Evolutionary conservation across 2,113 vertebrate species (phyloP).

Genomic region (Poeciliopsis prolifica): DNA sequence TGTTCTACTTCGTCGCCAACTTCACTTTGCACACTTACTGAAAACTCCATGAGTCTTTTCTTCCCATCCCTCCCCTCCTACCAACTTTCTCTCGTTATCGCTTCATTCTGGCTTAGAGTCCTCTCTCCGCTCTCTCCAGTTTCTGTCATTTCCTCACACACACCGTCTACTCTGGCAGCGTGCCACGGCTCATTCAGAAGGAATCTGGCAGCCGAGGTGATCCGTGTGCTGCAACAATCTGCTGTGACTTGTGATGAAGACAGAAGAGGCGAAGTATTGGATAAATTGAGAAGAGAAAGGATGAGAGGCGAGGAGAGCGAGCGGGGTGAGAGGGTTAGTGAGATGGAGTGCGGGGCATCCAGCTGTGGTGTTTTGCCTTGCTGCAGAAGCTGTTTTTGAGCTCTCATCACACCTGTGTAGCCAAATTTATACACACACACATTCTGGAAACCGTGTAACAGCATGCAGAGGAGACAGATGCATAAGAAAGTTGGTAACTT

Average conservation of each 20-base stretch:
- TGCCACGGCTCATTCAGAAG: constrained; percentile 51
- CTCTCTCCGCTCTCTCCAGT: constrained; percentile 7
- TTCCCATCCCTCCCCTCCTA: background rate
- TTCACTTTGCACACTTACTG: constrained; percentile 16
- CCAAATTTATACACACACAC: constrained; percentile 59
- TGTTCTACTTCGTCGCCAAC: constrained; percentile 21
- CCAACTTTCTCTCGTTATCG: constrained; percentile 27
- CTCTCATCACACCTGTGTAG: constrained; percentile 72
- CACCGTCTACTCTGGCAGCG: constrained; percentile 27
- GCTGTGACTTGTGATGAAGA: constrained; percentile 60
- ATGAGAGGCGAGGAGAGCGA: constrained; percentile 63
- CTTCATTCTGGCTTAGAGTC: constrained; percentile 38
- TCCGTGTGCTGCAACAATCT: constrained; percentile 51
- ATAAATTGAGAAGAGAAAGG: constrained; percentile 53
- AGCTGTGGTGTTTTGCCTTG: constrained; percentile 69
- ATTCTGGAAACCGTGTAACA: constrained; percentile 18
- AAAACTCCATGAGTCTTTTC: constrained; percentile 23
- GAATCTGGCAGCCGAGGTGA: constrained; percentile 45
- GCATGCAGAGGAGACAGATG: background rate
- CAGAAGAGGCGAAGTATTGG: constrained; percentile 44
- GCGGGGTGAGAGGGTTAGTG: constrained; percentile 47
- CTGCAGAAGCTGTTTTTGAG: constrained; percentile 62
- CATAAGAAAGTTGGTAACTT: constrained; percentile 10
- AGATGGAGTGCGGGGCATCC: constrained; percentile 68
- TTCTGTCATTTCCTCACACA: constrained; percentile 30